Evolutionary conservation across 2,797 vertebrate species (phyloP), one percentile per base, ranked within the genome.

Genomic region (Steatocranus sp.): DNA sequence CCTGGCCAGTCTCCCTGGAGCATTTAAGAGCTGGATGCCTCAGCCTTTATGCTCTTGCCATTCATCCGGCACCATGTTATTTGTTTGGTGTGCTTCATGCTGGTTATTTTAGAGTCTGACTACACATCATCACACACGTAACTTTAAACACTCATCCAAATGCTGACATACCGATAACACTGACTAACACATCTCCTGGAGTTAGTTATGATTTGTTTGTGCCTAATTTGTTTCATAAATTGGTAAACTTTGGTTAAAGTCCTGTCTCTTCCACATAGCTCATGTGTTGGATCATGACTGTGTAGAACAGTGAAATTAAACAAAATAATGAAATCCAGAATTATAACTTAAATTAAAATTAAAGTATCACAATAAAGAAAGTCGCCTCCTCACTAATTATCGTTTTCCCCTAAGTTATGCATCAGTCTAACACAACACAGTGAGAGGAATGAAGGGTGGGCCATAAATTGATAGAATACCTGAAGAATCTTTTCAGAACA

Each of bases 351-450:
- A 58, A 30, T 58, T 32, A 0, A 58, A 63, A 20, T 61, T 8
- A 36, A 36, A 63, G 18, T 63, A 36, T 12, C 32, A 63, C 18
- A 63, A 63, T 14, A 36, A 23, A 66, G 20, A 43, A 25, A n/a
- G 14, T 43, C 38, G 1, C 63, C 36, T 25, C 1, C 0, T 38
- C 25, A 41, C 20, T 10, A 41, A 43, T 43, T 43, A 17, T 43
- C 63, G 17, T 43, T 43, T 25, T 0, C 6, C 36, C 10, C 32
- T 12, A 0, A 63, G 58, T 63, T 63, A 36, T 20, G 32, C 18
- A 36, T 20, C 20, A 68, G 1, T 23, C 36, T 41, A 68, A 68
- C 36, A 17, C 36, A 43, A 0, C 38, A 41, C 20, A 68, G 1
- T 25, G 20, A 43, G 20, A 66, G 0, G 63, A 0, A 25, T 43